Evolutionary conservation across 1,140 invertebrate species (phyloP).

Genomic region (Euwallacea similis): DNA sequence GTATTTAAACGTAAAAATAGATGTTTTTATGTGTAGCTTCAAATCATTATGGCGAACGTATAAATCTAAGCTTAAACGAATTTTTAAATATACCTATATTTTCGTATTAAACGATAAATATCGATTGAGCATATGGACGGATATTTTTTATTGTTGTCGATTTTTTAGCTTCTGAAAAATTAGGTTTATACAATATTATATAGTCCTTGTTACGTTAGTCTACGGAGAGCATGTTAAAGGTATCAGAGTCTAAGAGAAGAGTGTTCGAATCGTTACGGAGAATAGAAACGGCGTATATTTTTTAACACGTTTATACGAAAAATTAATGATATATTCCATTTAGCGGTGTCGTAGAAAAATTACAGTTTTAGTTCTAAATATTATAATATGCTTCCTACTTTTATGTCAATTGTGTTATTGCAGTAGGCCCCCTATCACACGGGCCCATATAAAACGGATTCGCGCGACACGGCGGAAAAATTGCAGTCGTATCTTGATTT

Average conservation of each 20-base stretch:
- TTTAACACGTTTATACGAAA: constrained; percentile 25
- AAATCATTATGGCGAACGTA: constrained; percentile 27
- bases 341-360: constrained; percentile 15
- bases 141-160: constrained; percentile 49
- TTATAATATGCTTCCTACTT: constrained; percentile 33
- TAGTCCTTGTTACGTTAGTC: constrained; percentile 45
- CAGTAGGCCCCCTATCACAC: too few relatives aligned
- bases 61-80: constrained; percentile 45
- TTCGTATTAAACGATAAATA: constrained; percentile 47
- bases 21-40: constrained; percentile 49
- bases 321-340: constrained; percentile 21
- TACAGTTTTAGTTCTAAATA: constrained; percentile 14
- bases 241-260: constrained; percentile 44
- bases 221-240: constrained; percentile 43
- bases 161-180: constrained; percentile 44
- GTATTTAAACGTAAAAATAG: constrained; percentile 36
- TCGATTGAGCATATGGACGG: constrained; percentile 42
- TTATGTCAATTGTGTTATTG: neutral
- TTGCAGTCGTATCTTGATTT: too few relatives aligned
- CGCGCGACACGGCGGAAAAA: too few relatives aligned
- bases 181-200: constrained; percentile 43
- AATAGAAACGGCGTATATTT: constrained; percentile 26
- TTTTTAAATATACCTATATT: constrained; percentile 49
- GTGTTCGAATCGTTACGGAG: constrained; percentile 21
- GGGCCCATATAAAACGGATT: too few relatives aligned